phyloP scores from a whole-genome alignment of 2,113 vertebrate species.

The Notarius quadriscutis region DNA sequence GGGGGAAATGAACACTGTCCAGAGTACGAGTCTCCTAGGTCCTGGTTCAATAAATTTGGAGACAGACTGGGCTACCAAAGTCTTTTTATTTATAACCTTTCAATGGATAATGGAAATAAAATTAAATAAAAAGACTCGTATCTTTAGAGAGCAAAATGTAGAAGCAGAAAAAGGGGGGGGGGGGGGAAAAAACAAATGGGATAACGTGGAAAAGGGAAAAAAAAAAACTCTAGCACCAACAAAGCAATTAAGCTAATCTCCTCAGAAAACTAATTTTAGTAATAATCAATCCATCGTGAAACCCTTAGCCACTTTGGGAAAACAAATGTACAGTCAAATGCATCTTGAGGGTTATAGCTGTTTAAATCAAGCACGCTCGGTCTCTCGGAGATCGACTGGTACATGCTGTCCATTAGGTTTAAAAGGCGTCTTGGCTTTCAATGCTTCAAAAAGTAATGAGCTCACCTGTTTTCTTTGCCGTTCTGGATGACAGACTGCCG shows the following conservation, averaged over 20 bases:
- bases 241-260: not conserved
- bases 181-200: not conserved
- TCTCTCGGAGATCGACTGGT: not conserved
- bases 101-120: not conserved
- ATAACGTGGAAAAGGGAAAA: no score
- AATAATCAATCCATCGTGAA: not conserved
- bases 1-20: not conserved
- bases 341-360: not conserved
- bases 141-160: not conserved
- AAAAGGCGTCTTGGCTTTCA: not conserved
- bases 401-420: not conserved
- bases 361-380: not conserved
- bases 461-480: slow-evolving; percentile 79
- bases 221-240: no score
- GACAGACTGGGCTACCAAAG: not conserved
- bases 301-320: not conserved
- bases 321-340: not conserved
- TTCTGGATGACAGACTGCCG: slow-evolving; percentile 82
- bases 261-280: not conserved
- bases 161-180: not conserved
- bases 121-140: not conserved
- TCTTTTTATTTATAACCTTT: not conserved
- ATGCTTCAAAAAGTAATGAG: not conserved
- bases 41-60: not conserved
- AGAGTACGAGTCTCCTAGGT: not conserved